Percentiles rank a stretch among this genome's conserved stretches.
Conservation (phyloP, 2,797 vertebrate species). For the Lacerta bilineata region DNA sequence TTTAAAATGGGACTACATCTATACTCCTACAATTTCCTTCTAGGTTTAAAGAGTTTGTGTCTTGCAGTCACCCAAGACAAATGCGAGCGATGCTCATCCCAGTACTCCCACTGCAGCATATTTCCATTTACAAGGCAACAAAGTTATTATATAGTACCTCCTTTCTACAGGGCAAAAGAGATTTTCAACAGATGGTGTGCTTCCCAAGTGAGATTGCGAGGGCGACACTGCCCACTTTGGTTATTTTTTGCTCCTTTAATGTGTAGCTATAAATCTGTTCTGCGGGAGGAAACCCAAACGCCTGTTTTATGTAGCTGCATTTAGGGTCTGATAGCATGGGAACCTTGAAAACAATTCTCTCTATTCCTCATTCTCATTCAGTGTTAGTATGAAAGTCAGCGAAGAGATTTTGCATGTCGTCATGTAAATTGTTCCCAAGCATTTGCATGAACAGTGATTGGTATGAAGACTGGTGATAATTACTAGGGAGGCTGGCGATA, state of each 20-base stretch:
- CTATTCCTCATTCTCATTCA: not conserved
- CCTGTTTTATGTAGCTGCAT: conserved; percentile 12
- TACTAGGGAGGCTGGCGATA: not conserved
- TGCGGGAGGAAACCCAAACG: not conserved
- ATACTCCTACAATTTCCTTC: conserved; percentile 26
- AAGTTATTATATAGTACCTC: not conserved
- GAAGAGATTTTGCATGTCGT: not conserved
- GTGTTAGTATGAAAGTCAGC: not conserved
- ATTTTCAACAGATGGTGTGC: conserved; percentile 6
- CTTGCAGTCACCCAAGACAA: not conserved
- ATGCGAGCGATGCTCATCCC: accelerated
- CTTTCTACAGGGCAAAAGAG: conserved; percentile 38
- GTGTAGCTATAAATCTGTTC: not conserved
- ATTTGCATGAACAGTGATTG: not conserved
- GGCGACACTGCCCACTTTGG: not conserved
- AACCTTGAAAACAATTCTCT: not conserved
- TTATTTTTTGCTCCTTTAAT: not conserved
- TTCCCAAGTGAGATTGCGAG: not conserved
- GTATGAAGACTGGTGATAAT: conserved; percentile 2
- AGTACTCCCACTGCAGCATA: not conserved
- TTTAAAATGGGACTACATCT: conserved; percentile 1
- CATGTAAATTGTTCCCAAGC: not conserved
- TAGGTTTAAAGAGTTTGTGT: not conserved
- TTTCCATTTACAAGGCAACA: not conserved
- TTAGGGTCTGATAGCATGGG: not conserved